These are phyloP conservation scores for Vulpes lagopus DNA, from an alignment of 2,113 vertebrate species.

Conservation along the genomic window DNA sequence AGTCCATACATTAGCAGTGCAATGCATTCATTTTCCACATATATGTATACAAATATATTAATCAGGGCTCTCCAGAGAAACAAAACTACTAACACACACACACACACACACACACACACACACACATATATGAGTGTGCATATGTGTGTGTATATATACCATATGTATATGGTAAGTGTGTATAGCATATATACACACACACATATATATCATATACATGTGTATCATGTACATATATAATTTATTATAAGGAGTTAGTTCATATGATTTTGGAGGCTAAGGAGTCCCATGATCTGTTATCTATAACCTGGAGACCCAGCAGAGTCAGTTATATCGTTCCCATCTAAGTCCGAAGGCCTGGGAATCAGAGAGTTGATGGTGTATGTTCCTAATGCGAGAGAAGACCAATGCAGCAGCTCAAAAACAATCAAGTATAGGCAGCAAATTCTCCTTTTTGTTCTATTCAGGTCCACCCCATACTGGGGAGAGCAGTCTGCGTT, in stretches of 20 bases:
- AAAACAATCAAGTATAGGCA: neutral
- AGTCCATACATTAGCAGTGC: neutral
- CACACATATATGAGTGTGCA: neutral
- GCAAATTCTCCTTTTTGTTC: neutral
- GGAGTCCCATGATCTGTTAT: neutral
- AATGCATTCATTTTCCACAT: neutral
- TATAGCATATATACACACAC: neutral
- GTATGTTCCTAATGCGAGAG: no score
- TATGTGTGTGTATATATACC: neutral
- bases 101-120: no score
- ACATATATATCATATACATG: neutral
- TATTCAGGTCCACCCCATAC: accelerated
- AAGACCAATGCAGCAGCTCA: neutral
- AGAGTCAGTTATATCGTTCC: neutral
- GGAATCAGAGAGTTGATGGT: neutral
- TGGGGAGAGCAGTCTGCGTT: neutral
- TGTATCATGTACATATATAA: neutral
- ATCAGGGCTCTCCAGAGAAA: neutral
- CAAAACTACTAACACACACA: neutral
- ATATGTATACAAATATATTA: neutral
- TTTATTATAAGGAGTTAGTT: neutral
- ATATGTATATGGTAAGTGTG: neutral
- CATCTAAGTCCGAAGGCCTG: neutral
- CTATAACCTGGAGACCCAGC: neutral
- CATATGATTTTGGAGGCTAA: neutral